Evolutionary conservation across 2,888 invertebrate species (phyloP).

Genomic region (Parasteatoda lunata): DNA sequence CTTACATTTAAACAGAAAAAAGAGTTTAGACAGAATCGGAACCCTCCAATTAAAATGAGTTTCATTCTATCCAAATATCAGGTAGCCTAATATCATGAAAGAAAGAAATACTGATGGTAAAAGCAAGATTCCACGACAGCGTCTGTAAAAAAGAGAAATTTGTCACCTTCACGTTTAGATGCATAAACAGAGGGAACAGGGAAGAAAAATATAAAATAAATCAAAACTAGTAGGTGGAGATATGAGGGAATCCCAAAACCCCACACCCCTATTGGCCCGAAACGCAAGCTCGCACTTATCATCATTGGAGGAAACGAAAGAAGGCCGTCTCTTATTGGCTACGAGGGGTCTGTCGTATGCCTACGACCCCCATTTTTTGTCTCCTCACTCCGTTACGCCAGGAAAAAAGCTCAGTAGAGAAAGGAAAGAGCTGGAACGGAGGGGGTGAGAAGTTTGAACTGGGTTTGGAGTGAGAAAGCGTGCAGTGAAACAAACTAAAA

Average conservation of each 20-base stretch:
- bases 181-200: constrained; percentile 43
- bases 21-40: too few species aligned
- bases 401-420: constrained; percentile 34
- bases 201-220: constrained; percentile 52
- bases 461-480: constrained; percentile 5
- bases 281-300: constrained; percentile 23
- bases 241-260: constrained; percentile 58
- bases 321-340: constrained; percentile 51
- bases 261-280: constrained; percentile 63
- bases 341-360: constrained; percentile 36
- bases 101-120: too few species aligned
- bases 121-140: too few species aligned
- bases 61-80: too few species aligned
- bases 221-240: constrained; percentile 63
- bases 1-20: too few species aligned
- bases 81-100: too few species aligned
- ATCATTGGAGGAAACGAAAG: constrained; percentile 48
- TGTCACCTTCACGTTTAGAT: constrained; percentile 61
- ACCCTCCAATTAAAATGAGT: too few species aligned
- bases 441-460: constrained; percentile 52
- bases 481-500: constrained; percentile 19
- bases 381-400: constrained; percentile 26
- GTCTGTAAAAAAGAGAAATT: constrained; percentile 13
- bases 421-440: constrained; percentile 54
- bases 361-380: constrained; percentile 39